These are phyloP conservation scores for Nemotelus pantherinus DNA, from an alignment of 2,888 invertebrate genomes.

Conservation along the genomic window DNA sequence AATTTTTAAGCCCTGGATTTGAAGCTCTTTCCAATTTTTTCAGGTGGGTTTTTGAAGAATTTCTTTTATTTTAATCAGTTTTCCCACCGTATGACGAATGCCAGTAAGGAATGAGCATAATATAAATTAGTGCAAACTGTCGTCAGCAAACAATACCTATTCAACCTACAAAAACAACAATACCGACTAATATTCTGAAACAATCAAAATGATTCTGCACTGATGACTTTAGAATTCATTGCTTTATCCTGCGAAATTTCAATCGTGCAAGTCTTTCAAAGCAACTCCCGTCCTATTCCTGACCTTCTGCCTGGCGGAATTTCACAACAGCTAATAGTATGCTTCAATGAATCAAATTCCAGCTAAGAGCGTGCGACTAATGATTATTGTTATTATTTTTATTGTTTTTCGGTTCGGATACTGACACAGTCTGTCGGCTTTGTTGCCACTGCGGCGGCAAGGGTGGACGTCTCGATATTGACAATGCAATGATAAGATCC, in stretches of 20 bases:
- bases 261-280: background rate
- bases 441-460: background rate
- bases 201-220: background rate
- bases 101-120: no score
- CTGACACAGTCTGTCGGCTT: background rate
- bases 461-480: conserved; percentile 7
- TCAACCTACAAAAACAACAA: background rate
- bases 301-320: background rate
- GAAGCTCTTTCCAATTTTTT: no score
- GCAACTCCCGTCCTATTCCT: background rate
- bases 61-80: no score
- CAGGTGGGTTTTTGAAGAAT: no score
- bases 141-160: conserved; percentile 1
- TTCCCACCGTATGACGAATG: no score
- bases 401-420: conserved; percentile 30
- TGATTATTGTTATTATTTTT: conserved; percentile 41
- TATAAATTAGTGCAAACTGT: conserved; percentile 16
- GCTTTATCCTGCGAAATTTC: background rate
- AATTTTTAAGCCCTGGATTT: no score
- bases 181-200: background rate
- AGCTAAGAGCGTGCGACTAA: conserved; percentile 38
- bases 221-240: background rate
- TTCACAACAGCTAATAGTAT: conserved; percentile 17
- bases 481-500: conserved; percentile 24
- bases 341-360: conserved; percentile 42